phyloP scores from a whole-genome alignment of 92 coral and sea anemone species.

The Porites divaricata region DNA sequence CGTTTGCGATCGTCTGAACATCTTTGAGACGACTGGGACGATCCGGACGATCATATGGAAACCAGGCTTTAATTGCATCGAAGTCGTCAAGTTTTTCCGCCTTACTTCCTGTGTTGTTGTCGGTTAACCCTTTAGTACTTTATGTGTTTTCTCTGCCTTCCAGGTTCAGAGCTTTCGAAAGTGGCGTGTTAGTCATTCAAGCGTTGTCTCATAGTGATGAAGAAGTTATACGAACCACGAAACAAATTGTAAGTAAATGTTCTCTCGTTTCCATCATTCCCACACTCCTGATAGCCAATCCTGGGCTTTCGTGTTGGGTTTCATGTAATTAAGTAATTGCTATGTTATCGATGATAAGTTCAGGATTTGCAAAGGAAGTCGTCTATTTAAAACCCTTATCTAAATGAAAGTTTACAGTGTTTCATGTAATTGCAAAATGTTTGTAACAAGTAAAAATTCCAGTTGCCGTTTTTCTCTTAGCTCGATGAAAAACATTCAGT shows the following conservation, averaged over 20 bases:
- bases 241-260: slow-evolving; percentile 68
- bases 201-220: slow-evolving; percentile 94
- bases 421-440: neutral
- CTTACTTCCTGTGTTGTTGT: neutral
- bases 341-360: no score
- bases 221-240: slow-evolving; percentile 84
- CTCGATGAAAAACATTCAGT: slow-evolving; percentile 82
- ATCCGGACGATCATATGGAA: no score
- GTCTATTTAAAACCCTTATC: no score
- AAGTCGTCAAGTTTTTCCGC: neutral
- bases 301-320: no score
- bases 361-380: no score
- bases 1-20: no score
- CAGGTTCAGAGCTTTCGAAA: slow-evolving; percentile 93
- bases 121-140: no score
- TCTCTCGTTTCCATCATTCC: neutral
- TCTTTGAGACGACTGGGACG: no score
- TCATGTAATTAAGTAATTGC: no score
- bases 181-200: slow-evolving; percentile 95
- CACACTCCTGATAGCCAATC: no score
- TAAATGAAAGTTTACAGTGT: neutral
- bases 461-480: slow-evolving; percentile 31
- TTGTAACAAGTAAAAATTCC: neutral
- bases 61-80: no score
- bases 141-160: neutral